Conservation (phyloP, 2,113 vertebrate species). For the Solenodon paradoxus region DNA sequence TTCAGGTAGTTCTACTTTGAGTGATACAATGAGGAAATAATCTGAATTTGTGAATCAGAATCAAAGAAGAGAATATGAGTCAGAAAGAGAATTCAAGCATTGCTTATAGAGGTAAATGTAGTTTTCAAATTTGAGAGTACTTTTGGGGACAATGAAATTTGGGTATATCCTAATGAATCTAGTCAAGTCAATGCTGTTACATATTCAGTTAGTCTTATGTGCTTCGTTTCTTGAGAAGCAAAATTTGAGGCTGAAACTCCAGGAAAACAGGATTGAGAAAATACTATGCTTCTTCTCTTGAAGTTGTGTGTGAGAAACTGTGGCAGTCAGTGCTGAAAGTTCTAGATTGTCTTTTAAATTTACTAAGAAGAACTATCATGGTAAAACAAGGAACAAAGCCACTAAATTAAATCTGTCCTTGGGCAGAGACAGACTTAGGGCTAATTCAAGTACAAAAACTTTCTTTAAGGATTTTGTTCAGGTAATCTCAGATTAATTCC, state of each 20-base stretch:
- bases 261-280: not conserved
- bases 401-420: not conserved
- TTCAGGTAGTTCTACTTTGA: not conserved
- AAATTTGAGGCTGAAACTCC: not conserved
- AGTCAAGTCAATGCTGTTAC: not conserved
- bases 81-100: not conserved
- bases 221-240: not conserved
- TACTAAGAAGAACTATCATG: fast-evolving
- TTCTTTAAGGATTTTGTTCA: not conserved
- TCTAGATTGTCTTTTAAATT: not conserved
- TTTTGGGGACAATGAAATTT: not conserved
- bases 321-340: not conserved
- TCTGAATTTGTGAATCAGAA: not conserved
- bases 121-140: not conserved
- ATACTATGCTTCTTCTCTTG: not conserved
- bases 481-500: not conserved
- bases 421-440: not conserved
- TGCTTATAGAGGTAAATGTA: not conserved
- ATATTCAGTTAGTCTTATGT: not conserved
- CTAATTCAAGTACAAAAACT: not conserved
- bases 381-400: not conserved
- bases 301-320: not conserved
- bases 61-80: not conserved
- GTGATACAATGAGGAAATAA: not conserved
- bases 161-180: not conserved